Conservation (phyloP, 2,113 vertebrate species). For the Proterorhinus semilunaris region DNA sequence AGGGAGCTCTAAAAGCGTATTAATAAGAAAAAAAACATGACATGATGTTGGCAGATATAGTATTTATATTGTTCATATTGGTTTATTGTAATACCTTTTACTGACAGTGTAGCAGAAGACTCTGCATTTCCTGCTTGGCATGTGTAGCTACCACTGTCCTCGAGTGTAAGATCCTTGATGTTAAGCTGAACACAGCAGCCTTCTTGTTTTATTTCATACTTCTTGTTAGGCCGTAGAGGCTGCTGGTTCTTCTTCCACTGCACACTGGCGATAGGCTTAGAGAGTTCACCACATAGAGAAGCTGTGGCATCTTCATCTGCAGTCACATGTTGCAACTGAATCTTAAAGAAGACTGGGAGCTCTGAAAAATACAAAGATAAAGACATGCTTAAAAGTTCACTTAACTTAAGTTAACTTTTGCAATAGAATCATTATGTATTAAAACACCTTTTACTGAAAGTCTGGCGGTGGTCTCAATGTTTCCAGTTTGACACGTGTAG, state of each 20-base stretch:
- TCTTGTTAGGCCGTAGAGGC: slow-evolving; percentile 52
- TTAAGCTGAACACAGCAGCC: slow-evolving; percentile 37
- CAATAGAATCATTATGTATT: background rate
- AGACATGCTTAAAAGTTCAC: background rate
- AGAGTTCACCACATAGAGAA: slow-evolving; percentile 55
- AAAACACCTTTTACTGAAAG: slow-evolving; percentile 79
- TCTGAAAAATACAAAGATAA: background rate
- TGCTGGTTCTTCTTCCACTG: slow-evolving; percentile 61
- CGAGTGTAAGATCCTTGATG: slow-evolving; percentile 50
- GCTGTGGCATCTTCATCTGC: slow-evolving; percentile 27
- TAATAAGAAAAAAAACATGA: background rate
- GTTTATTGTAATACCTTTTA: slow-evolving; percentile 73
- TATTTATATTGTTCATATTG: background rate
- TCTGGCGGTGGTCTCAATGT: slow-evolving; percentile 39
- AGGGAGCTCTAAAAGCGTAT: slow-evolving; percentile 20
- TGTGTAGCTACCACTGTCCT: slow-evolving; percentile 52
- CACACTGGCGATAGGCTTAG: slow-evolving; percentile 39
- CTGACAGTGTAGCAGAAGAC: slow-evolving; percentile 61
- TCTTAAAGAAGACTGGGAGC: slow-evolving; percentile 39
- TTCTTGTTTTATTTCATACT: slow-evolving; percentile 68
- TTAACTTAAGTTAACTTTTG: too few relatives aligned
- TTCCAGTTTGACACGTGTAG: slow-evolving; percentile 53
- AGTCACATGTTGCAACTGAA: slow-evolving; percentile 23
- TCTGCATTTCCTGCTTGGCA: slow-evolving; percentile 38
- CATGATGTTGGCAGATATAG: background rate